These are phyloP conservation scores for Pararge aegeria DNA, from an alignment of 1,140 invertebrate genomes.

Conservation along the genomic window DNA sequence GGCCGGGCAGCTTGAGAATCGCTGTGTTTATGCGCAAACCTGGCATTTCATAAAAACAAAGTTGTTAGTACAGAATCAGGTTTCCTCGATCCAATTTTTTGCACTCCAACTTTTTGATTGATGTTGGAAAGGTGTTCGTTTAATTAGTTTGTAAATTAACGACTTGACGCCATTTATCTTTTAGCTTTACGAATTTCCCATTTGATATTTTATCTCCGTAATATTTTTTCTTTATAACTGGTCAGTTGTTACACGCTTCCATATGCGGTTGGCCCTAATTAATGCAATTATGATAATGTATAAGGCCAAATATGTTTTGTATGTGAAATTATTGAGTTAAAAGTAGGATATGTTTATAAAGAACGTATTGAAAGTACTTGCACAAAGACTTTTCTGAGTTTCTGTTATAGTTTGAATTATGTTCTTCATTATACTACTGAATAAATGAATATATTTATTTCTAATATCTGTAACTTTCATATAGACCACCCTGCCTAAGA, in stretches of 20 bases:
- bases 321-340: background rate
- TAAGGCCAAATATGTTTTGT: background rate
- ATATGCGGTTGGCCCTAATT: background rate
- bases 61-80: background rate
- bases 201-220: background rate
- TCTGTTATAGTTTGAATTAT: no score
- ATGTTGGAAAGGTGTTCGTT: background rate
- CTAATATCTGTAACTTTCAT: no score
- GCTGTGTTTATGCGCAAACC: background rate
- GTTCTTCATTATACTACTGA: no score
- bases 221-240: background rate
- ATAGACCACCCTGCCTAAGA: no score
- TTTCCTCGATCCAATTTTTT: background rate
- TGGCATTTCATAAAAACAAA: background rate
- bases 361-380: no score
- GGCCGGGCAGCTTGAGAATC: no score
- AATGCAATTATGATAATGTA: background rate
- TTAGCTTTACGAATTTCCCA: background rate
- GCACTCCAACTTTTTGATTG: background rate
- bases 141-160: background rate
- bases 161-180: background rate
- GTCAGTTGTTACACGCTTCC: background rate
- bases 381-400: no score
- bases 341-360: no score
- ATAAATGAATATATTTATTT: no score